Evolutionary conservation across 2,888 invertebrate genomes (phyloP).

Genomic region (Zhengitettix transpicula): DNA sequence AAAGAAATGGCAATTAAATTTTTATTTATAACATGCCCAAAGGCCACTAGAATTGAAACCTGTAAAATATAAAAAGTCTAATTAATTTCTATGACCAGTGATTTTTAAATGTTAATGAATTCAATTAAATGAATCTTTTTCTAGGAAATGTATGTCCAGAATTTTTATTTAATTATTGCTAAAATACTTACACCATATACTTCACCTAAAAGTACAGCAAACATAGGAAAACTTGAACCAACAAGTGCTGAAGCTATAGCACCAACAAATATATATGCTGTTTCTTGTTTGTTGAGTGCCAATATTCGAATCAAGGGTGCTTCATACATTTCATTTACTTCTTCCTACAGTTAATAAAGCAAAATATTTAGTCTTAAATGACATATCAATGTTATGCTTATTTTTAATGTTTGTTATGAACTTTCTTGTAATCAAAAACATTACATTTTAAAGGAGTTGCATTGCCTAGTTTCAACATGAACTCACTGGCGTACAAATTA

Average conservation of each 20-base stretch:
- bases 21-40: no score
- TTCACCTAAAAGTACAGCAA: slow-evolving; percentile 61
- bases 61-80: no score
- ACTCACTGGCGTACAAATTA: no score
- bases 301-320: slow-evolving; percentile 37
- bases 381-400: no score
- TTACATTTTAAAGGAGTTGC: no score
- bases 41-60: no score
- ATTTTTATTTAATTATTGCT: no score
- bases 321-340: slow-evolving; percentile 13
- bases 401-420: no score
- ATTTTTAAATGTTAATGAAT: not conserved
- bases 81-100: not conserved
- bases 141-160: not conserved
- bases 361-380: not conserved
- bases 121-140: not conserved
- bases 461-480: no score
- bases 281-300: slow-evolving; percentile 51
- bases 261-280: slow-evolving; percentile 41
- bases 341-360: not conserved
- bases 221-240: slow-evolving; percentile 54
- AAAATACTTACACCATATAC: slow-evolving; percentile 40
- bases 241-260: slow-evolving; percentile 47
- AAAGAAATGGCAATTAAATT: no score
- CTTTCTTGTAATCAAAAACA: no score